These are phyloP conservation scores for Nematolebias whitei DNA, from an alignment of 2,113 vertebrate species.

Conservation along the genomic window DNA sequence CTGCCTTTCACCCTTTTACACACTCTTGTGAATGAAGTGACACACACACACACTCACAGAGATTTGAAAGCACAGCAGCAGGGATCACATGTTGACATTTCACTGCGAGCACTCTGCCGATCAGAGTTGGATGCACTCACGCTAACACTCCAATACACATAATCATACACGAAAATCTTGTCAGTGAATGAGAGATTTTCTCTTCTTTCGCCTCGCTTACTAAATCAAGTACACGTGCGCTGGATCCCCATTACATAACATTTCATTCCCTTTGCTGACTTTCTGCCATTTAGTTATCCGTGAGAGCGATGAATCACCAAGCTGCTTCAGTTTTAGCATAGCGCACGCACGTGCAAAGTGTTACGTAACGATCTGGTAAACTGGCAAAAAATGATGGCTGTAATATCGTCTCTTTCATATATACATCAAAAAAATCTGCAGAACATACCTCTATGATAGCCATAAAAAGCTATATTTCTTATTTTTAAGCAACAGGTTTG, in stretches of 20 bases:
- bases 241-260: slow-evolving; percentile 38
- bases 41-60: slow-evolving; percentile 6
- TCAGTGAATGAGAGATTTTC: slow-evolving; percentile 31
- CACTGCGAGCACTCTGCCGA: slow-evolving; percentile 28
- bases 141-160: neutral
- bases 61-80: neutral
- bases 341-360: slow-evolving; percentile 22
- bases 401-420: neutral
- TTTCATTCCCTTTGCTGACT: slow-evolving; percentile 41
- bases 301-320: slow-evolving; percentile 40
- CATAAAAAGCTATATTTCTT: too few species aligned
- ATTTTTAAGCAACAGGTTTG: too few species aligned
- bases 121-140: slow-evolving; percentile 20
- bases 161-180: slow-evolving; percentile 13
- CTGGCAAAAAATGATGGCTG: slow-evolving; percentile 1
- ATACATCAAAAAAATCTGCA: neutral
- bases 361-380: slow-evolving; percentile 32
- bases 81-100: slow-evolving; percentile 37
- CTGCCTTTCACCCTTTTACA: slow-evolving; percentile 33
- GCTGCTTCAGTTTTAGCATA: slow-evolving; percentile 30
- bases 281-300: slow-evolving; percentile 37
- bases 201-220: slow-evolving; percentile 18
- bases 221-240: slow-evolving; percentile 13
- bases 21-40: slow-evolving; percentile 40
- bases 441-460: neutral